Evolutionary conservation across 1,140 invertebrate species (phyloP).

Genomic region (Zaprionus lachaisei): DNA sequence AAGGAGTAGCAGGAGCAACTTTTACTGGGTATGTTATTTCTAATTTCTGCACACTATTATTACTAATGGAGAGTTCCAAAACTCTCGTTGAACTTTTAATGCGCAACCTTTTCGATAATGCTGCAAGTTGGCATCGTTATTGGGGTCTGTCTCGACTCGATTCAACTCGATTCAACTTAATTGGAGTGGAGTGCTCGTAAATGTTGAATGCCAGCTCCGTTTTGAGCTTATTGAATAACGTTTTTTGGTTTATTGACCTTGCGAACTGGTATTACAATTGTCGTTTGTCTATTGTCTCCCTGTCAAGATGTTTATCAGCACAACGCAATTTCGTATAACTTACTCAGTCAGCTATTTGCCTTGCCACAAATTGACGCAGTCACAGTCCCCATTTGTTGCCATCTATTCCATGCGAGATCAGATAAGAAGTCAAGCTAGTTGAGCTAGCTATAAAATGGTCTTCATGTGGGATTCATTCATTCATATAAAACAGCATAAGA

Average conservation of each 20-base stretch:
- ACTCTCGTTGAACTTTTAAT: constrained; percentile 67
- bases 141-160: not conserved
- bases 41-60: constrained; percentile 53
- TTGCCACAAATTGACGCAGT: not conserved
- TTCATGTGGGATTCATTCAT: not conserved
- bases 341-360: not conserved
- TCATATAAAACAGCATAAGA: not conserved
- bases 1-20: constrained; percentile 25
- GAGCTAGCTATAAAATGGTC: not conserved
- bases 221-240: not conserved
- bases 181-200: not conserved
- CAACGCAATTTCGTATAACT: not conserved
- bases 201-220: not conserved
- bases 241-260: not conserved
- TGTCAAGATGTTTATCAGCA: not conserved
- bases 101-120: constrained; percentile 37
- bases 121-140: constrained; percentile 13
- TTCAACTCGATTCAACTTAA: not conserved
- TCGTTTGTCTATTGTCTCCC: not conserved
- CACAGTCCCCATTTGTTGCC: not conserved
- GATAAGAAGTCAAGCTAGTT: not conserved
- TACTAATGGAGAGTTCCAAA: constrained; percentile 68
- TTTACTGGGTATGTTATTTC: constrained; percentile 49
- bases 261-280: not conserved
- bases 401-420: not conserved